A percentile compares a stretch with the other conserved stretches of the same genome.
Conservation (phyloP, 2,797 vertebrate genomes). For the Yasuhikotakia modesta region DNA sequence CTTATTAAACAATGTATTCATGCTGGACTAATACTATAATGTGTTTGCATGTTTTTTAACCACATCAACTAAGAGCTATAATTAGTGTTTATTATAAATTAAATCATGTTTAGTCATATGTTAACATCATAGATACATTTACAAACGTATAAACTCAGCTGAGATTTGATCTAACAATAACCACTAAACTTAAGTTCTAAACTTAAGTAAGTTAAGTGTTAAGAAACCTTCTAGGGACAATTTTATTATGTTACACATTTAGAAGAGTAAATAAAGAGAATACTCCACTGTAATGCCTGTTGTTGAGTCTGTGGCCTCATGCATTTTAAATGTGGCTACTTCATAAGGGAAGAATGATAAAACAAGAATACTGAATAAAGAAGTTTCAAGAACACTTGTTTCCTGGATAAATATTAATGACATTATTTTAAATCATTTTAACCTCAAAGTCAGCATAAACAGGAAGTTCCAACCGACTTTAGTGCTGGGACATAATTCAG, state of each 20-base stretch:
- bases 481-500: too few species aligned
- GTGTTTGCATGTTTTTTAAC: conserved; percentile 19
- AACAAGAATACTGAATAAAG: conserved; percentile 13
- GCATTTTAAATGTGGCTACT: conserved; percentile 12
- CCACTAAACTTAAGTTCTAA: conserved; percentile 7
- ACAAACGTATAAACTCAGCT: not conserved
- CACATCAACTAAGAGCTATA: not conserved
- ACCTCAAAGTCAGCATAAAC: too few species aligned
- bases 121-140: conserved; percentile 1
- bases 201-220: too few species aligned
- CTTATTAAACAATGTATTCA: conserved; percentile 52
- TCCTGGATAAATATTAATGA: conserved; percentile 50
- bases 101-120: not conserved
- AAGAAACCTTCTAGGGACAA: not conserved
- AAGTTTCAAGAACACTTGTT: conserved; percentile 51
- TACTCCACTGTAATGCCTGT: not conserved
- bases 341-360: not conserved
- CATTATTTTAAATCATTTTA: conserved; percentile 34
- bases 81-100: not conserved
- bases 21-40: conserved; percentile 37
- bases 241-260: conserved; percentile 28
- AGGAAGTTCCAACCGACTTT: too few species aligned
- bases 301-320: conserved; percentile 20
- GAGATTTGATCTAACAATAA: conserved; percentile 14
- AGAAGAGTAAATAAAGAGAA: conserved; percentile 11